Conservation (phyloP, 2,888 invertebrate species). For the Catocala nupta region DNA sequence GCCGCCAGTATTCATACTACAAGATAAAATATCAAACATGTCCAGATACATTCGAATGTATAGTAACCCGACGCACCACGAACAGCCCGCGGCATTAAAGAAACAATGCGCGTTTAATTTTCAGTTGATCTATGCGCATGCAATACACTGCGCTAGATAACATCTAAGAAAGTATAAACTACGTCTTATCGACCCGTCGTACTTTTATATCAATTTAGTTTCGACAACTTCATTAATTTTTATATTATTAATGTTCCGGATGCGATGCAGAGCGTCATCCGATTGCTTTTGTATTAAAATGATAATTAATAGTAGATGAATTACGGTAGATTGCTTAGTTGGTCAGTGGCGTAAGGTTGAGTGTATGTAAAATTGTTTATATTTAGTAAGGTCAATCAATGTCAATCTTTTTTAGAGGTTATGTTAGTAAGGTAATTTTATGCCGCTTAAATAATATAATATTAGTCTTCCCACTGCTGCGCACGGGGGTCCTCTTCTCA, state of each 20-base stretch:
- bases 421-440: too few species aligned
- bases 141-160: slow-evolving; percentile 30
- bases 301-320: too few species aligned
- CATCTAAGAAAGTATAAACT: slow-evolving; percentile 39
- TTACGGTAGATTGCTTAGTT: too few species aligned
- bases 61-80: slow-evolving; percentile 27
- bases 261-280: slow-evolving; percentile 8
- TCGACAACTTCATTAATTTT: slow-evolving; percentile 52
- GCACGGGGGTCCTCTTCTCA: too few species aligned
- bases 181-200: slow-evolving; percentile 8
- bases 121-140: slow-evolving; percentile 38
- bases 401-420: too few species aligned
- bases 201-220: slow-evolving; percentile 42
- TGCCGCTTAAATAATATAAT: too few species aligned
- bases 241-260: slow-evolving; percentile 26
- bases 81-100: slow-evolving; percentile 25
- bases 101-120: slow-evolving; percentile 46
- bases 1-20: too few species aligned
- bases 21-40: slow-evolving; percentile 2
- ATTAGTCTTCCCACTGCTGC: too few species aligned
- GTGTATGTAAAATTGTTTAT: too few species aligned
- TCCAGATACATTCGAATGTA: background rate
- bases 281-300: slow-evolving; percentile 4
- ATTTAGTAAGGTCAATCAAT: too few species aligned
- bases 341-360: too few species aligned